Evolutionary conservation across 2,113 vertebrate genomes (phyloP).

Genomic region (Rhinichthys klamathensis): DNA sequence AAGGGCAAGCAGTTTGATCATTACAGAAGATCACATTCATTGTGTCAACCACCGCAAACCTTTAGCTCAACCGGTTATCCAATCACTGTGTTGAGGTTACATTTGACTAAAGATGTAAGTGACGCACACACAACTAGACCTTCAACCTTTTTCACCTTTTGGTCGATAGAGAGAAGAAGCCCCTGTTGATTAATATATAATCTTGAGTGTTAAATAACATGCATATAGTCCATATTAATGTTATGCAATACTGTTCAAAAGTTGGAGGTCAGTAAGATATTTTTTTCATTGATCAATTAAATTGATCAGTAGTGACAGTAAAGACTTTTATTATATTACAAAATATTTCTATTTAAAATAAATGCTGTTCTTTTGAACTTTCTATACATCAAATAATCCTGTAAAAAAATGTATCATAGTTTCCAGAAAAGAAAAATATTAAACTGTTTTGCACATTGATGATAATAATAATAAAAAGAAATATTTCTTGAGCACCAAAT

Average conservation of each 20-base stretch:
- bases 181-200: too few relatives aligned
- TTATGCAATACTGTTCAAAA: neutral
- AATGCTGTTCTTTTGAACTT: neutral
- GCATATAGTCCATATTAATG: neutral
- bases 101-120: neutral
- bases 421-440: neutral
- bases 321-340: neutral
- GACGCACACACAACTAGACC: neutral
- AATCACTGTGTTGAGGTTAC: neutral
- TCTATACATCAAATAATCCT: neutral
- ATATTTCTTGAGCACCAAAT: neutral
- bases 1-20: neutral
- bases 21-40: neutral
- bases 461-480: neutral
- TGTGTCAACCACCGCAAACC: neutral
- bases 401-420: neutral
- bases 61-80: neutral
- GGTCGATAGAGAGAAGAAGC: too few relatives aligned
- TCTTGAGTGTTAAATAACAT: neutral
- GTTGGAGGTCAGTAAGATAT: neutral
- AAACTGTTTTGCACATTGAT: neutral
- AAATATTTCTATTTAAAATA: neutral
- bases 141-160: neutral
- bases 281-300: neutral
- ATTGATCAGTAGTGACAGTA: too few relatives aligned